These are phyloP conservation scores for Phrynocephalus versicolor DNA, from an alignment of 2,113 vertebrate genomes.

Conservation along the genomic window DNA sequence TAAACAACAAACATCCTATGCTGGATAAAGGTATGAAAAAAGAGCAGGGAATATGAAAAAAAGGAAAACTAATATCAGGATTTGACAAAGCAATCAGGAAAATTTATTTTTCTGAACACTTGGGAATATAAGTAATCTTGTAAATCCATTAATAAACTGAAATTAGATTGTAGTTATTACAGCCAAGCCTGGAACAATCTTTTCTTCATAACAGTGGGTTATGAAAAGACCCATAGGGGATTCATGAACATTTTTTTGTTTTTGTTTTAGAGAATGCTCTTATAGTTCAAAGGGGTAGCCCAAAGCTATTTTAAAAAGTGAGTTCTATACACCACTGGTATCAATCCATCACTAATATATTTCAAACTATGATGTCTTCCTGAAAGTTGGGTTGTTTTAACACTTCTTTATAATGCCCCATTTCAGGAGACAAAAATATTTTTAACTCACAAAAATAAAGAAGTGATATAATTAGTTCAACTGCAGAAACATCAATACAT, in stretches of 20 bases:
- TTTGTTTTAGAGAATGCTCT: neutral
- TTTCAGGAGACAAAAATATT: neutral
- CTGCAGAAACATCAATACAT: neutral
- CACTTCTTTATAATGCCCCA: neutral
- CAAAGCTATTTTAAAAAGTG: neutral
- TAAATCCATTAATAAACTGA: slow-evolving; percentile 53
- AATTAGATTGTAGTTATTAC: slow-evolving; percentile 44
- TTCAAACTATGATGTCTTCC: neutral
- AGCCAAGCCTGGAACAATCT: neutral
- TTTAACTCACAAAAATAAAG: neutral
- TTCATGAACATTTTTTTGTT: slow-evolving; percentile 21
- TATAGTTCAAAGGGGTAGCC: slow-evolving; percentile 19
- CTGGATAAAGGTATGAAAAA: neutral
- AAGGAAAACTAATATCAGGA: neutral
- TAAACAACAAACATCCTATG: slow-evolving; percentile 20
- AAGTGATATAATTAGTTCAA: neutral
- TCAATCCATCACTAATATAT: neutral
- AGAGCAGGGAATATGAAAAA: neutral
- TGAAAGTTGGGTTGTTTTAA: neutral
- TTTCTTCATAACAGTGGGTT: slow-evolving; percentile 40
- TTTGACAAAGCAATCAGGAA: slow-evolving; percentile 26
- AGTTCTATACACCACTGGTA: neutral
- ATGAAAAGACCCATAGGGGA: slow-evolving; percentile 26
- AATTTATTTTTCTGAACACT: slow-evolving; percentile 24
- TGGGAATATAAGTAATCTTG: slow-evolving; percentile 37